A percentile compares a stretch with the other conserved stretches of the same genome.
Evolutionary conservation across 2,888 invertebrate species (phyloP).

Genomic region (Carabus problematicus): DNA sequence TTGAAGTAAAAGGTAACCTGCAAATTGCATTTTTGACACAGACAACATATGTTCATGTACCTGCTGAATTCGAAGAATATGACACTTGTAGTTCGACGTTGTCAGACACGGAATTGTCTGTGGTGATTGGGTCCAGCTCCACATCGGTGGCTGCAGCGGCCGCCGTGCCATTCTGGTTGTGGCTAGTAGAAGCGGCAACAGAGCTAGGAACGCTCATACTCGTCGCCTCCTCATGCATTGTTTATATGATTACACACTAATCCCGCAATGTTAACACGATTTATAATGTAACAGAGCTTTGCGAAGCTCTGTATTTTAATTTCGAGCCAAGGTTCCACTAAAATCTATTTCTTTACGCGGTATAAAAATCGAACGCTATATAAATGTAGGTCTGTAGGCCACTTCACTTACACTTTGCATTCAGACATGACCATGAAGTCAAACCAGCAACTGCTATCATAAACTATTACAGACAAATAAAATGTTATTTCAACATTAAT

Average conservation of each 20-base stretch:
- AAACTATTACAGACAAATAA: constrained; percentile 62
- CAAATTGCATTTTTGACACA: too few species aligned
- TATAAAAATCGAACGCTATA: constrained; percentile 69
- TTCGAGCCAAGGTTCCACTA: constrained; percentile 60
- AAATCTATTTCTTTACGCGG: constrained; percentile 61
- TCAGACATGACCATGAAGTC: constrained; percentile 75
- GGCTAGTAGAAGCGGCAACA: constrained; percentile 70
- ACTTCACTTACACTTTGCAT: constrained; percentile 85
- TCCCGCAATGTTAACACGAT: constrained; percentile 58
- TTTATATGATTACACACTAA: constrained; percentile 59
- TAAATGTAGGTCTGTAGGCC: constrained; percentile 90
- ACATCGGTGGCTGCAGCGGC: constrained; percentile 58
- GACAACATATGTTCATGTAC: constrained; percentile 58
- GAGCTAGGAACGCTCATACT: constrained; percentile 72
- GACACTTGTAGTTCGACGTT: constrained; percentile 69
- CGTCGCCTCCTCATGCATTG: constrained; percentile 75
- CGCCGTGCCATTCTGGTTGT: constrained; percentile 56
- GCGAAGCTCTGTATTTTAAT: constrained; percentile 60
- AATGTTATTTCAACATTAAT: constrained; percentile 53
- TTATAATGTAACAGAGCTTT: constrained; percentile 59
- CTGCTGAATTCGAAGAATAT: constrained; percentile 67
- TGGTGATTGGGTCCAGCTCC: constrained; percentile 62
- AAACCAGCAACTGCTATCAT: constrained; percentile 72
- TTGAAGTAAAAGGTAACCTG: constrained; percentile 12
- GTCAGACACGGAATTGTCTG: constrained; percentile 62